phyloP scores from a whole-genome alignment of 2,888 invertebrate species.

The Pristionchus arcanus region DNA sequence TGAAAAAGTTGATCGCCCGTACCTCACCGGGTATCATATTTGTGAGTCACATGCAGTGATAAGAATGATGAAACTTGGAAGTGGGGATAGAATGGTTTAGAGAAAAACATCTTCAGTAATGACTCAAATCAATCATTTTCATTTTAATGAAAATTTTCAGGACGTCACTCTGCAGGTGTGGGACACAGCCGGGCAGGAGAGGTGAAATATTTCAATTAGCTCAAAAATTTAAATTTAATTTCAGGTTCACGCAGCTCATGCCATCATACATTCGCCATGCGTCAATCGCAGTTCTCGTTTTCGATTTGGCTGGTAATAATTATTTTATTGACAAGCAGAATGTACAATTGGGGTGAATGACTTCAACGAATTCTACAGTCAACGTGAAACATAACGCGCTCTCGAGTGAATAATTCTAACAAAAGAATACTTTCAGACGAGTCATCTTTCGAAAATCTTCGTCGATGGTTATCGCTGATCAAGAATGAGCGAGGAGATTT shows the following conservation, averaged over 20 bases:
- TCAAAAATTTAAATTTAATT: not conserved
- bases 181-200: slow-evolving; percentile 69
- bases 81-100: not conserved
- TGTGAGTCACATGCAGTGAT: not conserved
- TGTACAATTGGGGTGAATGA: not conserved
- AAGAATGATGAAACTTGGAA: not conserved
- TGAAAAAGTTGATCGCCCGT: not conserved
- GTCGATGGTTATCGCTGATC: not conserved
- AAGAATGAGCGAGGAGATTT: slow-evolving; percentile 25
- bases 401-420: not conserved
- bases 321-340: not conserved
- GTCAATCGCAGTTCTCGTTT: slow-evolving; percentile 63
- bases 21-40: not conserved
- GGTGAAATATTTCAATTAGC: not conserved
- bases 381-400: not conserved
- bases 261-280: slow-evolving; percentile 67
- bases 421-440: slow-evolving; percentile 6
- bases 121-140: not conserved
- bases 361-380: not conserved
- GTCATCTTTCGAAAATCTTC: slow-evolving; percentile 19
- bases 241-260: slow-evolving; percentile 65
- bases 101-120: not conserved
- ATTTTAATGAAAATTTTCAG: slow-evolving; percentile 56
- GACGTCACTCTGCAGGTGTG: slow-evolving; percentile 66
- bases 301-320: slow-evolving; percentile 62